Percentiles rank a stretch among this genome's conserved stretches.
These are phyloP conservation scores for Brotula barbata DNA, from an alignment of 2,797 vertebrate species.

Conservation along the genomic window DNA sequence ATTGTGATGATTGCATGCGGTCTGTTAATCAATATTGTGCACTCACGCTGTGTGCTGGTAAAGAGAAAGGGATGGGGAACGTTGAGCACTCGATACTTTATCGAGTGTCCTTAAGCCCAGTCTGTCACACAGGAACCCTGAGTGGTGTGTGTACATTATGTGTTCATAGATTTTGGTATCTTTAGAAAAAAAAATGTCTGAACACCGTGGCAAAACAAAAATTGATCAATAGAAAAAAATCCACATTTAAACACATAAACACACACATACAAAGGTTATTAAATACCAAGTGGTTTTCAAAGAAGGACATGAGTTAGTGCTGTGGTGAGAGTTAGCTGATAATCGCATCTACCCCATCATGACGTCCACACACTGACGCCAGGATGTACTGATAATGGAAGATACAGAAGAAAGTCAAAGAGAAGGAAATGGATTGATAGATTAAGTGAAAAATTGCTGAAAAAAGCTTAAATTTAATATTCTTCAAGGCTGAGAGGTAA, in stretches of 20 bases:
- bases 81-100: constrained; percentile 60
- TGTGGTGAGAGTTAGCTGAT: constrained; percentile 39
- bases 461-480: constrained; percentile 26
- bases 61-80: constrained; percentile 36
- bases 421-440: constrained; percentile 44
- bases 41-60: constrained; percentile 48
- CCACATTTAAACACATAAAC: constrained; percentile 5
- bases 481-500: constrained; percentile 53
- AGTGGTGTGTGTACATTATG: constrained; percentile 37
- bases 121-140: constrained; percentile 33
- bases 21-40: constrained; percentile 62
- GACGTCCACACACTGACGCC: constrained; percentile 39
- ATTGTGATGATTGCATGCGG: constrained; percentile 55
- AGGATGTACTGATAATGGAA: constrained; percentile 42
- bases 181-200: constrained; percentile 38
- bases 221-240: constrained; percentile 23
- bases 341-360: constrained; percentile 47
- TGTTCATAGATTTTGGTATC: constrained; percentile 30
- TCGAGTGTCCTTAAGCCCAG: constrained; percentile 62
- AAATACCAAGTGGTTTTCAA: constrained; percentile 35
- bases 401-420: constrained; percentile 41
- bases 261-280: constrained; percentile 41
- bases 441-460: constrained; percentile 37
- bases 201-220: constrained; percentile 36
- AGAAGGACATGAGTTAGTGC: constrained; percentile 50